These are phyloP conservation scores for Rhegmatorhina hoffmannsi DNA, from an alignment of 2,113 vertebrate species.

Conservation along the genomic window DNA sequence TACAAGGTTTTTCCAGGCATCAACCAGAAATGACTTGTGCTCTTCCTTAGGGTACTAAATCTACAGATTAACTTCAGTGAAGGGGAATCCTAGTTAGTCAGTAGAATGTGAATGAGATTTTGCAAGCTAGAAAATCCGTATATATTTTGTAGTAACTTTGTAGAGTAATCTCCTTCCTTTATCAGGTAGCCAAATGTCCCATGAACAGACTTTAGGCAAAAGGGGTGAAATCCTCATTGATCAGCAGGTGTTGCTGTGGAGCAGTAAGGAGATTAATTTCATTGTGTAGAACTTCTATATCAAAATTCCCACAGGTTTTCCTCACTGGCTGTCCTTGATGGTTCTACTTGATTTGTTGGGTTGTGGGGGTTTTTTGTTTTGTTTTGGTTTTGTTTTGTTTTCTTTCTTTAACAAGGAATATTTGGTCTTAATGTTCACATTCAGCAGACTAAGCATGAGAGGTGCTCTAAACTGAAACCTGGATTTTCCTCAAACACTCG, in stretches of 20 bases:
- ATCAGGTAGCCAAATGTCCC: not conserved
- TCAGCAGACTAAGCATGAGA: not conserved
- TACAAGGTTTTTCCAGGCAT: slow-evolving; percentile 6
- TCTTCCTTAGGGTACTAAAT: not conserved
- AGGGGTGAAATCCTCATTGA: slow-evolving; percentile 30
- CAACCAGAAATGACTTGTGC: not conserved
- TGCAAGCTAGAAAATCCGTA: not conserved
- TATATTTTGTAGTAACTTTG: not conserved
- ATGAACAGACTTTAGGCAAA: not conserved
- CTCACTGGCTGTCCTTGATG: not conserved
- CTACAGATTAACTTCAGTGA: not conserved
- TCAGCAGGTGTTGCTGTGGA: slow-evolving; percentile 58
- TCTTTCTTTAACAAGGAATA: not conserved
- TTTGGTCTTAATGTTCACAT: not conserved
- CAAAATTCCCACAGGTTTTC: not conserved
- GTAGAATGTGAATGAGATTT: not conserved
- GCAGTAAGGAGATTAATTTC: slow-evolving; percentile 7
- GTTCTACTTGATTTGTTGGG: not conserved
- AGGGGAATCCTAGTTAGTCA: not conserved
- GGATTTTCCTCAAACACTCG: not conserved
- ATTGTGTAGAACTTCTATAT: not conserved
- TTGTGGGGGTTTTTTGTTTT: not conserved
- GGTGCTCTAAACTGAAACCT: not conserved
- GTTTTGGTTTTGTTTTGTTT: too few relatives aligned
- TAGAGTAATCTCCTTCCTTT: not conserved